Conservation (phyloP, 2,113 vertebrate species). For the Raja brachyura region DNA sequence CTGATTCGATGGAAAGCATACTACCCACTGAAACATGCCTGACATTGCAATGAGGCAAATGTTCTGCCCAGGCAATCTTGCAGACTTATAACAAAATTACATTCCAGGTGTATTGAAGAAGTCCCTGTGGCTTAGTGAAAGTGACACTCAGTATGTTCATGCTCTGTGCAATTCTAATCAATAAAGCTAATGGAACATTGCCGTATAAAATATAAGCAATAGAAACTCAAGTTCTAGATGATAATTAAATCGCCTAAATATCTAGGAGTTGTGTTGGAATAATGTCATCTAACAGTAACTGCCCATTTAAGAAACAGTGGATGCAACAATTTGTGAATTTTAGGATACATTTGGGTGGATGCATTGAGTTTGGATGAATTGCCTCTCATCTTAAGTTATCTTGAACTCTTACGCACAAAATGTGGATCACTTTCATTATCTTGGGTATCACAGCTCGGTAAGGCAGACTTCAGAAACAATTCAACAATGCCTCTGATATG, state of each 20-base stretch:
- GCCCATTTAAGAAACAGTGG: too few relatives aligned
- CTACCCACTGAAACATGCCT: too few relatives aligned
- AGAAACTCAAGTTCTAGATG: neutral
- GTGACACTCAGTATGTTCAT: neutral
- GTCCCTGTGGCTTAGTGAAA: neutral
- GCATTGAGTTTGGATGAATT: neutral
- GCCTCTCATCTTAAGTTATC: neutral
- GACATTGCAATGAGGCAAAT: neutral
- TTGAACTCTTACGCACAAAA: neutral
- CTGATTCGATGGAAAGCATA: too few relatives aligned
- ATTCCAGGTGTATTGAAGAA: neutral
- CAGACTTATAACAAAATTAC: neutral
- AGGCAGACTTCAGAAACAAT: too few relatives aligned
- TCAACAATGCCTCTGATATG: too few relatives aligned
- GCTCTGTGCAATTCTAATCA: neutral
- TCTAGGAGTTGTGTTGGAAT: neutral
- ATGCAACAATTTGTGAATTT: too few relatives aligned
- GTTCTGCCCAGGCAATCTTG: neutral
- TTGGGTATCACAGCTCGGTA: too few relatives aligned
- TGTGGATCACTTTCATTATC: too few relatives aligned
- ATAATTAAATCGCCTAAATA: neutral
- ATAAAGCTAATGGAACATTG: neutral
- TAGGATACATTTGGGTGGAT: neutral
- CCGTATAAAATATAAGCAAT: neutral
- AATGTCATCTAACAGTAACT: too few relatives aligned